Conservation (phyloP, 2,888 invertebrate species). For the Anthophora plumipes region DNA sequence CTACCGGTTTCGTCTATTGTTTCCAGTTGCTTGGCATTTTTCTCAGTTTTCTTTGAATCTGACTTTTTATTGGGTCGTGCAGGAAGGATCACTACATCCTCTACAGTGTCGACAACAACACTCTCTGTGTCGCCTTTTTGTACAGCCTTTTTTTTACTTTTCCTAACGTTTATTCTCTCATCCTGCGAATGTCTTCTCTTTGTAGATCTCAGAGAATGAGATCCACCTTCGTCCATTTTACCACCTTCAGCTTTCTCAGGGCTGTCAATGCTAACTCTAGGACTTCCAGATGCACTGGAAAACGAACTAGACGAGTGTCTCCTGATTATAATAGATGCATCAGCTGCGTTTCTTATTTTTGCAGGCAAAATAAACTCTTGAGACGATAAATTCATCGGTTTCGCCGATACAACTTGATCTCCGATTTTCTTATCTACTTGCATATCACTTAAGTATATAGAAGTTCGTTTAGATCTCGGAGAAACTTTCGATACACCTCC, state of each 20-base stretch:
- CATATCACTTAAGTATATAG: slow-evolving; percentile 75
- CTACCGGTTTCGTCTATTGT: slow-evolving; percentile 55
- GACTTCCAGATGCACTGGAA: slow-evolving; percentile 89
- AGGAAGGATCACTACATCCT: slow-evolving; percentile 50
- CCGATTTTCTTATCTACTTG: slow-evolving; percentile 65
- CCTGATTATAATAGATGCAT: slow-evolving; percentile 92
- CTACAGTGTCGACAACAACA: slow-evolving; percentile 5
- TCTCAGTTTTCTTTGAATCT: slow-evolving; percentile 67
- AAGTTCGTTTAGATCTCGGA: slow-evolving; percentile 84
- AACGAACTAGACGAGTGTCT: slow-evolving; percentile 94
- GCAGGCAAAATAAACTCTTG: slow-evolving; percentile 80
- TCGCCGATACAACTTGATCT: slow-evolving; percentile 61
- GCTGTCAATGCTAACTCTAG: slow-evolving; percentile 85
- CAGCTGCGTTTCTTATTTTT: slow-evolving; percentile 86
- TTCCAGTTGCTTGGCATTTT: slow-evolving; percentile 61
- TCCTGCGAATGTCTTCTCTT: slow-evolving; percentile 76
- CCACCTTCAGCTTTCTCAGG: slow-evolving; percentile 63
- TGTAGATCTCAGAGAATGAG: slow-evolving; percentile 71
- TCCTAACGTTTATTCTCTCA: slow-evolving; percentile 71
- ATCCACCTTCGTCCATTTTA: slow-evolving; percentile 70
- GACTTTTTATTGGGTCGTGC: slow-evolving; percentile 64
- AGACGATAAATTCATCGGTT: slow-evolving; percentile 64
- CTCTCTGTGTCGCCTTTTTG: slow-evolving; percentile 51
- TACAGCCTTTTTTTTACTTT: slow-evolving; percentile 70
- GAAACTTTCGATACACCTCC: slow-evolving; percentile 85